These are phyloP conservation scores for Empidonax alnorum DNA, from an alignment of 2,113 vertebrate genomes.

Conservation along the genomic window DNA sequence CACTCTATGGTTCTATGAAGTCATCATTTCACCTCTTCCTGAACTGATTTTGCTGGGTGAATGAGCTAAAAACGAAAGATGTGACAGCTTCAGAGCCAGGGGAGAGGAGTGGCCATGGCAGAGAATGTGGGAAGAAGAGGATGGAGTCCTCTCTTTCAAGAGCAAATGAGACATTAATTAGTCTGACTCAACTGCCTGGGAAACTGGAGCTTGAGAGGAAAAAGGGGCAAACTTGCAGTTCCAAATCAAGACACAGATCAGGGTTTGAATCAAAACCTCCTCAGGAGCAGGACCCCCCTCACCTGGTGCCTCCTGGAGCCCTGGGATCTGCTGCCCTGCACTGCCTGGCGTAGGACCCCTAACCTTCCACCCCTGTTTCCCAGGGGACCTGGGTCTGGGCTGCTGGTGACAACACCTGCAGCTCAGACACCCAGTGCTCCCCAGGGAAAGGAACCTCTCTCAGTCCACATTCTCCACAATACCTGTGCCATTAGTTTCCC, in stretches of 20 bases:
- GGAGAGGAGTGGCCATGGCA: not conserved
- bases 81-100: not conserved
- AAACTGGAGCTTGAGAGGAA: not conserved
- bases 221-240: not conserved
- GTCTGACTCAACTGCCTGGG: not conserved
- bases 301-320: not conserved
- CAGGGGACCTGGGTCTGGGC: not conserved
- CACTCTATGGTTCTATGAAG: not conserved
- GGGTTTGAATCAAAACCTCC: not conserved
- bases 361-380: not conserved
- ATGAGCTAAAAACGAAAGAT: not conserved
- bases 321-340: not conserved
- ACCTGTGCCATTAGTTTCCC: not conserved
- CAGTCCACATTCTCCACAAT: not conserved
- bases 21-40: not conserved
- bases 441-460: not conserved
- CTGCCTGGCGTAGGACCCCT: not conserved
- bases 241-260: not conserved
- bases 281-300: not conserved
- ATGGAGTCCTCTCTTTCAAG: not conserved
- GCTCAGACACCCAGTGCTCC: not conserved
- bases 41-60: not conserved
- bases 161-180: not conserved
- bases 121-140: not conserved
- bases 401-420: not conserved